phyloP scores from a whole-genome alignment of 2,888 invertebrate species.

The Odiellus spinosus region DNA sequence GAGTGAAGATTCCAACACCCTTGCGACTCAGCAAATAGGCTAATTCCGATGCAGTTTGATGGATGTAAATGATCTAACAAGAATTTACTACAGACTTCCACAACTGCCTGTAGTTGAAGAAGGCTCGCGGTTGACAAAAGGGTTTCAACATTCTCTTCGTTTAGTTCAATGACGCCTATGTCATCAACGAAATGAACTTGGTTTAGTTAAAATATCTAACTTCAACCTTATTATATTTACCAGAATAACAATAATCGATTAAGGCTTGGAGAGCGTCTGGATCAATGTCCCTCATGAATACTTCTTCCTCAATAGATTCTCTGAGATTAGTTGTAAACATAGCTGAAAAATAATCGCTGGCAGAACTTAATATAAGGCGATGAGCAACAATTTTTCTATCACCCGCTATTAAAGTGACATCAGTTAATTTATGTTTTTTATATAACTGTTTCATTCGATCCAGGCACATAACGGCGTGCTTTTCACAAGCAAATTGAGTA shows the following conservation, averaged over 20 bases:
- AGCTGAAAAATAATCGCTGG: conserved; percentile 84
- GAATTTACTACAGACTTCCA: conserved; percentile 75
- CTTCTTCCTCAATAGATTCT: conserved; percentile 66
- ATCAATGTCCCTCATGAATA: conserved; percentile 67
- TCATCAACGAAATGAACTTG: too few species aligned
- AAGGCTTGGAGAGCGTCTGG: conserved; percentile 68
- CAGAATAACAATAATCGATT: conserved; percentile 81
- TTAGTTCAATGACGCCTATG: conserved; percentile 56
- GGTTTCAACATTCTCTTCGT: conserved; percentile 80
- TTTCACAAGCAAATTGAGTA: conserved; percentile 9
- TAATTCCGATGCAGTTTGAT: conserved; percentile 84
- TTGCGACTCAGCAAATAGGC: conserved; percentile 80
- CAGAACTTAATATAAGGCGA: conserved; percentile 73
- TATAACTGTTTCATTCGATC: conserved; percentile 67
- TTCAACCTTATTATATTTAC: conserved; percentile 28
- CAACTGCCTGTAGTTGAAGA: conserved; percentile 64
- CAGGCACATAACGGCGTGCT: conserved; percentile 65
- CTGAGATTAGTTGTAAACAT: conserved; percentile 82
- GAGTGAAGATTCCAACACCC: conserved; percentile 63
- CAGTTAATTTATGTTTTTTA: conserved; percentile 65
- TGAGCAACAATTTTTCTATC: conserved; percentile 53
- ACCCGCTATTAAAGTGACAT: conserved; percentile 70
- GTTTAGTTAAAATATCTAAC: too few species aligned
- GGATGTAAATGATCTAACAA: conserved; percentile 78
- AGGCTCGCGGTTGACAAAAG: conserved; percentile 70